These are phyloP conservation scores for Romanogobio albipinnatus DNA, from an alignment of 2,113 vertebrate species.

Conservation along the genomic window DNA sequence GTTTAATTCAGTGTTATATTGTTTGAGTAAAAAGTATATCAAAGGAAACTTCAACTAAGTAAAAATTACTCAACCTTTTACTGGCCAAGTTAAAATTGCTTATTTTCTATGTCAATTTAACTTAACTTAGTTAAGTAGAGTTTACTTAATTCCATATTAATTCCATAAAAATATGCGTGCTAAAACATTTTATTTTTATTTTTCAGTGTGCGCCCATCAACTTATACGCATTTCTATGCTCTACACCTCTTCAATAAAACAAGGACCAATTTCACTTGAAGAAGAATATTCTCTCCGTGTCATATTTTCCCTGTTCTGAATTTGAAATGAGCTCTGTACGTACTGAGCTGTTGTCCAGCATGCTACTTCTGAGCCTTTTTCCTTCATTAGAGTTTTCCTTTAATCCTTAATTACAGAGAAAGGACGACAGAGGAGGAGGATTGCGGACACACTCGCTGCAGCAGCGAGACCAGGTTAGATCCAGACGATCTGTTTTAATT, in stretches of 20 bases:
- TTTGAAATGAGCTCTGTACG: neutral
- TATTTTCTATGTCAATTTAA: no score
- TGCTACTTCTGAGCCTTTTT: neutral
- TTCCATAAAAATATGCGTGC: no score
- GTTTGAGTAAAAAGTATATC: no score
- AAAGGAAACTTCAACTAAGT: no score
- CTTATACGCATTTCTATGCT: neutral
- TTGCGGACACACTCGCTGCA: neutral
- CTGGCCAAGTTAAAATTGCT: no score
- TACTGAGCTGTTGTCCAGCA: neutral
- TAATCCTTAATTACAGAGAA: slow-evolving; percentile 29
- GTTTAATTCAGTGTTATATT: no score
- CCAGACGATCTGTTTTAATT: slow-evolving; percentile 44
- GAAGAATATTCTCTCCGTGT: neutral
- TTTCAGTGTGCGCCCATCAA: neutral
- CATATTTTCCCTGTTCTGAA: neutral
- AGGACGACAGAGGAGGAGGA: neutral
- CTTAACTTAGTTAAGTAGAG: no score
- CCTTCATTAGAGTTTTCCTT: slow-evolving; percentile 12
- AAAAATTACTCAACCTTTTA: no score
- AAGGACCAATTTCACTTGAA: neutral
- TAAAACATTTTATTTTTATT: no score
- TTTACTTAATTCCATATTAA: no score
- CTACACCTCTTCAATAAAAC: neutral
- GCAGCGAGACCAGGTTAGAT: slow-evolving; percentile 22